Evolutionary conservation across 64 coral and sea anemone genomes (phyloP).

Genomic region (Dendronephthya gigantea): DNA sequence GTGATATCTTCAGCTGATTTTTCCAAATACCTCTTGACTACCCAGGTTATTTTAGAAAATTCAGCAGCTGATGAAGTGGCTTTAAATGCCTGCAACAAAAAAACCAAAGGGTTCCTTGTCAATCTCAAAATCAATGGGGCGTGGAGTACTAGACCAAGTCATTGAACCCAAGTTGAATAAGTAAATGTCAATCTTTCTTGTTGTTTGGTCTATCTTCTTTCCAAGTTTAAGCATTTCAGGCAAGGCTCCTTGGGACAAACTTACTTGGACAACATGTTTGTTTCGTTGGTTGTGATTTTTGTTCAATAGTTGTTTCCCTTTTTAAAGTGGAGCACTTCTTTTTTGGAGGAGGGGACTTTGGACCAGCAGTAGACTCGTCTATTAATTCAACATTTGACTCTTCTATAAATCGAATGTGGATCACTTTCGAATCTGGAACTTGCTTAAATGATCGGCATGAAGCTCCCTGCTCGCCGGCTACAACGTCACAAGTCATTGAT

Average conservation of each 20-base stretch:
- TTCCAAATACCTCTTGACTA: slow-evolving; percentile 12
- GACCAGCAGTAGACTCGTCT: slow-evolving; percentile 11
- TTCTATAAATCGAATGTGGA: slow-evolving; percentile 23
- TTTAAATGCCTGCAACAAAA: slow-evolving; percentile 29
- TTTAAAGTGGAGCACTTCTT: not conserved
- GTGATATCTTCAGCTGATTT: slow-evolving; percentile 14
- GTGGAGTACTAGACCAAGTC: slow-evolving; percentile 25
- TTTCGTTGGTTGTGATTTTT: not conserved
- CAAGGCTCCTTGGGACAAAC: slow-evolving; percentile 26
- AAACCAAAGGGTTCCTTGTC: slow-evolving; percentile 22
- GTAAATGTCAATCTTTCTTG: slow-evolving; percentile 16
- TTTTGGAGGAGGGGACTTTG: slow-evolving; percentile 8
- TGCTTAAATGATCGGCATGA: not conserved
- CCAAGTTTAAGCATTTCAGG: slow-evolving; percentile 24
- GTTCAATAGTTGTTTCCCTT: no score
- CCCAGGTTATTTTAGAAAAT: slow-evolving; percentile 20
- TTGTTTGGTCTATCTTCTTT: slow-evolving; percentile 14
- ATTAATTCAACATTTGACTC: not conserved
- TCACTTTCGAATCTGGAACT: slow-evolving; percentile 31
- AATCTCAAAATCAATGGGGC: slow-evolving; percentile 7
- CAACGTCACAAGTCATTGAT: no score
- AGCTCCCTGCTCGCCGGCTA: slow-evolving; percentile 26
- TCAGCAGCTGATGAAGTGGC: not conserved
- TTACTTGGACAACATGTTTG: not conserved
- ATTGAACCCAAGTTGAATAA: slow-evolving; percentile 20